Percentiles rank a stretch among this genome's conserved stretches.
phyloP scores from a whole-genome alignment of 2,797 vertebrate species.

The Anniella stebbinsi region DNA sequence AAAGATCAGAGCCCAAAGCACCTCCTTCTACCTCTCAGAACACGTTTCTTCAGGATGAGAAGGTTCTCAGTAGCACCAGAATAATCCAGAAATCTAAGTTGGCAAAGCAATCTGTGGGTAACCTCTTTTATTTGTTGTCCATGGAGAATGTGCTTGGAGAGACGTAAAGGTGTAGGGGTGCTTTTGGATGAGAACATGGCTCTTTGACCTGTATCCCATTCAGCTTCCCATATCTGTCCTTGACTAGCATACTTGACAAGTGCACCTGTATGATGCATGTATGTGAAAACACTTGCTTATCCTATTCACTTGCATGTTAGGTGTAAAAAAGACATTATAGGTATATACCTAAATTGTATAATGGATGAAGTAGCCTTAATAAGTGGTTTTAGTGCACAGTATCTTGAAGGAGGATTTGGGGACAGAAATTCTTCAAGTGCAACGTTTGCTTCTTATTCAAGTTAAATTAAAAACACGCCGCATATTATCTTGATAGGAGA shows the following conservation, averaged over 20 bases:
- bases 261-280: neutral
- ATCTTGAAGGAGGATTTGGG: neutral
- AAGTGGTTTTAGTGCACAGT: neutral
- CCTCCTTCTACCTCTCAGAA: neutral
- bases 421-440: neutral
- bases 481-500: neutral
- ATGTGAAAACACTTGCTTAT: neutral
- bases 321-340: neutral
- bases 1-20: neutral
- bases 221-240: neutral
- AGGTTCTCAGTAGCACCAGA: neutral
- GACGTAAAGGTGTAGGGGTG: neutral
- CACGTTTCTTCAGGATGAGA: neutral
- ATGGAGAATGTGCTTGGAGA: neutral
- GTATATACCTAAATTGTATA: neutral
- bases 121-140: neutral
- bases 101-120: neutral
- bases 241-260: neutral
- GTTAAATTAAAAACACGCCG: neutral
- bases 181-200: neutral
- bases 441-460: neutral
- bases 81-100: neutral
- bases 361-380: neutral
- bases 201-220: neutral
- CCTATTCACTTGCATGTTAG: neutral